Evolutionary conservation across 1,140 invertebrate genomes (phyloP), one percentile per base, ranked within the genome.

Genomic region (Chlorops oryzae): DNA sequence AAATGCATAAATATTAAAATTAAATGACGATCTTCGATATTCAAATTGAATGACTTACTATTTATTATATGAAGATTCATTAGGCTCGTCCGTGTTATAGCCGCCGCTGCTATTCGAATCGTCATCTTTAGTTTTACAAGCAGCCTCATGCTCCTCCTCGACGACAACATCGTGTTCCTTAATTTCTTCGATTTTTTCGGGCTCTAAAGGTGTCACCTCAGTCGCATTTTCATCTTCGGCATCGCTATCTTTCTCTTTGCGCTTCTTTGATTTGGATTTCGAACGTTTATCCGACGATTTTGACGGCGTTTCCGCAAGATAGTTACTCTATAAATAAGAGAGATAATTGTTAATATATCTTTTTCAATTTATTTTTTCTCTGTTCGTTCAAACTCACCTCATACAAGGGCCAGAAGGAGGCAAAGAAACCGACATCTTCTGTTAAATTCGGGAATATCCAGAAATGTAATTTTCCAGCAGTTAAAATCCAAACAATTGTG

Each of bases 371-470:
- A 50, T n/a, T 41, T 25, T 34, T 43, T n/a, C n/a, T n/a, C n/a
- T n/a, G n/a, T n/a, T n/a, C n/a, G n/a, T n/a, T n/a, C 32, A 40
- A 42, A 69, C 62, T 73, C 73, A 91, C 89, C 73, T 89, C 88
- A 78, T 98, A 99, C 2, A 98, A 77, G 22, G 96, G 96, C 86
- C 91, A 93, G 75, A 99, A 99, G 2, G 95, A 98, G 34, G 96
- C 95, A 50, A 98, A 90, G 78, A 99, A 96, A 27, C 96, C 94
- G 39, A 98, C 96, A 76, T 99, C 96, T 75, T 98, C 96, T 2
- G 94, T 96, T 18, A 99, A 78, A 78, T 99, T 99, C 1, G 96
- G 96, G 51, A 99, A 79, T 43, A 99, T 79, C 94, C 96, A 98
- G 44, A 99, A 81, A 67, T 97, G 92, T 74, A 97, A 87, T 67